These are phyloP conservation scores for Microchirus variegatus DNA, from an alignment of 2,797 vertebrate species.

Conservation along the genomic window DNA sequence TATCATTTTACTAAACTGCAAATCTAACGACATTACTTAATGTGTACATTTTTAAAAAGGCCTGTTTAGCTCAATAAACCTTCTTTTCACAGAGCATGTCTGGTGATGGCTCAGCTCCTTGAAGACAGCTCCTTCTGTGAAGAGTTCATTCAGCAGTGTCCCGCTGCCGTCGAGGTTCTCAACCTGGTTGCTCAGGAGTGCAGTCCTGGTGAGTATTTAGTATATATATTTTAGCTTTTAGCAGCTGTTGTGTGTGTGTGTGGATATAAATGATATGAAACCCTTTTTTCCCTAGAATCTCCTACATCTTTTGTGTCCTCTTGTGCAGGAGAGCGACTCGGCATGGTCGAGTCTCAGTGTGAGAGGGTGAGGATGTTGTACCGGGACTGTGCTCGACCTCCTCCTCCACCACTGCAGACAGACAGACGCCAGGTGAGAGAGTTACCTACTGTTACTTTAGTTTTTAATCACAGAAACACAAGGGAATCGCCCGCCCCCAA, in stretches of 20 bases:
- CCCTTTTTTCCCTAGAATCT: too few species aligned
- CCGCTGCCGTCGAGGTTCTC: constrained; percentile 96
- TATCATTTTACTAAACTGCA: too few species aligned
- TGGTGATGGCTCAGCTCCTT: constrained; percentile 98
- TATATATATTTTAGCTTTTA: neutral
- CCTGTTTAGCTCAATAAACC: too few species aligned
- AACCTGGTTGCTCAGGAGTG: constrained; percentile 98
- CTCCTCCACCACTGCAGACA: constrained; percentile 93
- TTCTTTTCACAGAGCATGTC: constrained; percentile 86
- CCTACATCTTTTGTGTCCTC: too few species aligned
- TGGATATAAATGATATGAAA: too few species aligned
- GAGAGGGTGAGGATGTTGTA: constrained; percentile 96
- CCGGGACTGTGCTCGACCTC: constrained; percentile 95
- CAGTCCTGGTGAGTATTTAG: constrained; percentile 88
- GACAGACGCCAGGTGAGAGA: constrained; percentile 96
- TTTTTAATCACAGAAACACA: neutral
- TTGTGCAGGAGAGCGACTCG: constrained; percentile 90
- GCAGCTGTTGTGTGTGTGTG: too few species aligned
- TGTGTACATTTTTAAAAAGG: too few species aligned
- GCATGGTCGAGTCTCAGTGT: constrained; percentile 95
- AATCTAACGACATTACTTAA: too few species aligned
- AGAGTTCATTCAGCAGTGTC: constrained; percentile 99
- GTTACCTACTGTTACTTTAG: neutral
- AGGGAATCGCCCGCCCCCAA: too few species aligned
- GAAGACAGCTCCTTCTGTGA: constrained; percentile 99